Base-by-base conservation (phyloP, 1,140 invertebrate genomes). In the Centruroides vittatus region DNA sequence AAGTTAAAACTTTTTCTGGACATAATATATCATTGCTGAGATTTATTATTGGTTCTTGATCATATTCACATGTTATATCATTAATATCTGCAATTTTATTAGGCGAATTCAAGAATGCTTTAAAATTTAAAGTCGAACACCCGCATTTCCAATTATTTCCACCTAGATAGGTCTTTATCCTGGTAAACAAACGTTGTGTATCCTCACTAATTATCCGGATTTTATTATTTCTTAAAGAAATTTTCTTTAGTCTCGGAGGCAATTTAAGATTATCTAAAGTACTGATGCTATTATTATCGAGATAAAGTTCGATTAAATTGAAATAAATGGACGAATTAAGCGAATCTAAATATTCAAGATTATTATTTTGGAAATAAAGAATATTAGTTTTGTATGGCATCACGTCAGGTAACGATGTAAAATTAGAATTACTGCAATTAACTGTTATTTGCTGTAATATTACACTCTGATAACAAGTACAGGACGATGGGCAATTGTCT, bases 61-160 rank as follows among this genome's bases (percentile, higher is more conserved):
- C 69, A 41, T 55, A 55, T 7, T 55, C 50, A 57, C 66, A 69
- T 41, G 49, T 57, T 11, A 69, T 58, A 10, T 61, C 35, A 48
- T 65, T 57, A 0, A 66, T 49, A 49, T 69, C 68, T 12, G 35
- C 59, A 3, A 69, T 47, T 12, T 35, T 50, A 49, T 72, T 60
- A 36, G 69, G 72, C 35, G 78, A 73, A 0, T 67, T 70, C 50
- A 80, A 76, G 5, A 84, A 84, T 10, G 70, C 66, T 4, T 83
- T 69, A n/a, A 84, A 75, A 8, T 74, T 70, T 9, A 67, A 70
- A 0, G 78, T 69, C 0, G 77, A 68, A 68, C 86, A 88, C 41
- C 80, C 75, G 69, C 85, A 88, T 3, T 52, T 55, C 77, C 81
- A 84, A 0, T 80, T 81, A 73, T 87, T 87, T 5, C 73, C 68